These are phyloP conservation scores for Urophycis tenuis DNA, from an alignment of 2,797 vertebrate genomes.

Conservation along the genomic window DNA sequence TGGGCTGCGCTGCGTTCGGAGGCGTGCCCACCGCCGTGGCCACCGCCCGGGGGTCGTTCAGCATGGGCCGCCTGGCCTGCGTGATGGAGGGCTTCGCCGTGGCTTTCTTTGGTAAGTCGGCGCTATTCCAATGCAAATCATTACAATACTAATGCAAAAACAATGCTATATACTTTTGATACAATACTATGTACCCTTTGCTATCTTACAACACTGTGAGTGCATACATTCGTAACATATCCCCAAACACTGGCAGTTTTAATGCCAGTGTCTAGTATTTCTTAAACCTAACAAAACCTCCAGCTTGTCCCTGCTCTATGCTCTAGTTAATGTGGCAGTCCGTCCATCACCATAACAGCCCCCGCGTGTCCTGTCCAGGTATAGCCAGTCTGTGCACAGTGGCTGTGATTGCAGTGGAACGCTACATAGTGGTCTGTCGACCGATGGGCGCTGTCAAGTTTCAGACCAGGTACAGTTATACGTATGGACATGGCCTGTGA, in stretches of 20 bases:
- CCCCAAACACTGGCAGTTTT: neutral
- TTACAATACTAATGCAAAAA: neutral
- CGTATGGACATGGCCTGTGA: no score
- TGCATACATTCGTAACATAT: neutral
- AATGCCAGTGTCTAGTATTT: neutral
- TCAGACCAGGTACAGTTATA: constrained; percentile 58
- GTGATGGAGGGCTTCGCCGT: constrained; percentile 81
- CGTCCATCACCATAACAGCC: neutral
- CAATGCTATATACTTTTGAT: neutral
- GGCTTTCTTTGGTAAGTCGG: constrained; percentile 54
- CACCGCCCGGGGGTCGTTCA: constrained; percentile 79
- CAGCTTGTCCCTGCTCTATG: no score
- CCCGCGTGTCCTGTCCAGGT: constrained; percentile 43
- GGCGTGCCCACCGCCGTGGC: constrained; percentile 60
- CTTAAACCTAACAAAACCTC: no score
- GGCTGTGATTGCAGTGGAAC: constrained; percentile 71
- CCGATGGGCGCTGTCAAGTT: constrained; percentile 68
- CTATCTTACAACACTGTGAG: neutral
- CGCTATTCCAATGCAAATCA: neutral
- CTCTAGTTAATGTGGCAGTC: neutral
- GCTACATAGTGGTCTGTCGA: constrained; percentile 68
- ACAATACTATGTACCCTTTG: neutral
- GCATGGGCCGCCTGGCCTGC: constrained; percentile 75
- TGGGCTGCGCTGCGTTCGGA: constrained; percentile 77
- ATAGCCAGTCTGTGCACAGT: constrained; percentile 71